A percentile compares a stretch with the other conserved stretches of the same genome.
These are phyloP conservation scores for Drosophila bifasciata DNA, from an alignment of 1,140 invertebrate genomes.

Conservation along the genomic window DNA sequence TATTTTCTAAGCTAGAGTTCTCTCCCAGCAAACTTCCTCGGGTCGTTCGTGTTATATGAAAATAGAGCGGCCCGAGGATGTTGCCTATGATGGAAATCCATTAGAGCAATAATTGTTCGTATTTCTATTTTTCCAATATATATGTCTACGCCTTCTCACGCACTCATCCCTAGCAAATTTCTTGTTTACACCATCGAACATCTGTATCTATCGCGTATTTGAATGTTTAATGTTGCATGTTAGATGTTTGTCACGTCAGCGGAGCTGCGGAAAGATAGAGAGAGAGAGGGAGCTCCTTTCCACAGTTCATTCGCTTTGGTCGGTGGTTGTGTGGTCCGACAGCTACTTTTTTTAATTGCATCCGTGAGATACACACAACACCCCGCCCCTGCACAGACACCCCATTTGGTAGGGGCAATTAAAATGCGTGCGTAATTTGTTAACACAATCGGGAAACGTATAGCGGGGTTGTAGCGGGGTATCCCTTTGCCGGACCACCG, in stretches of 20 bases:
- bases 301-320: constrained; percentile 32
- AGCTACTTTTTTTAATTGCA: constrained; percentile 40
- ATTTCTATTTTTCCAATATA: too few species aligned
- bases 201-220: constrained; percentile 3
- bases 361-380: constrained; percentile 37
- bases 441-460: constrained; percentile 40
- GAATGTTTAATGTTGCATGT: constrained; percentile 62
- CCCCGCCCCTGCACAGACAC: constrained; percentile 16
- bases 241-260: constrained; percentile 57
- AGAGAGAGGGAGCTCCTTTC: constrained; percentile 4
- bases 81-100: too few species aligned
- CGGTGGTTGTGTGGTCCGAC: constrained; percentile 10
- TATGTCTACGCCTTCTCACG: too few species aligned
- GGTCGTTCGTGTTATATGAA: too few species aligned
- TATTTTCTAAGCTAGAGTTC: too few species aligned
- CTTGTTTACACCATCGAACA: not conserved
- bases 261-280: not conserved
- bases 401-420: constrained; percentile 57
- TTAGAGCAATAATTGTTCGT: too few species aligned
- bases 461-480: not conserved
- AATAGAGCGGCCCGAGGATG: too few species aligned
- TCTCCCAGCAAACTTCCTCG: too few species aligned
- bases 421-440: constrained; percentile 74
- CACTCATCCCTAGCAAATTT: too few species aligned
- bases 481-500: constrained; percentile 25